Percentiles rank a stretch among this genome's conserved stretches.
phyloP scores from a whole-genome alignment of 2,888 invertebrate species.

The Scrobipalpa atriplicella region DNA sequence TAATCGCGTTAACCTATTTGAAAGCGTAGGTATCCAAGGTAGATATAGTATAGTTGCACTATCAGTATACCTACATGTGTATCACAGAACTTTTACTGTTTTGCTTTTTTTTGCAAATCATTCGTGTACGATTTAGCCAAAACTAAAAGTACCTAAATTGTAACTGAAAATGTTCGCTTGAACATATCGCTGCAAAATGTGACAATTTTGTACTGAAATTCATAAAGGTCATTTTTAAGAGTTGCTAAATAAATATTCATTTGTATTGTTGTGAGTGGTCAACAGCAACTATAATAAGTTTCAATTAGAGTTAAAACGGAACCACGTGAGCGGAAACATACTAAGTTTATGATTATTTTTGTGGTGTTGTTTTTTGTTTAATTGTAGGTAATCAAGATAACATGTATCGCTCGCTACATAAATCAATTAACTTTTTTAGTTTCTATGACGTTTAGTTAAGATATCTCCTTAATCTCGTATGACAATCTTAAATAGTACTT shows the following conservation, averaged over 20 bases:
- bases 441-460: too few species aligned
- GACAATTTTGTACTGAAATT: background rate
- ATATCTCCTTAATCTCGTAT: too few species aligned
- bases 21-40: too few species aligned
- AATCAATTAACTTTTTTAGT: too few species aligned
- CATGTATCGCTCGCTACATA: too few species aligned
- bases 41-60: background rate
- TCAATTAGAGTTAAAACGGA: background rate
- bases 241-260: background rate
- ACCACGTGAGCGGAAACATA: background rate
- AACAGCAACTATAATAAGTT: background rate
- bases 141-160: too few species aligned
- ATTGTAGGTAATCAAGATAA: background rate
- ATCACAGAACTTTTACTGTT: background rate
- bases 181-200: background rate
- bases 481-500: too few species aligned
- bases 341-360: background rate
- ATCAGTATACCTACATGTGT: background rate
- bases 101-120: too few species aligned
- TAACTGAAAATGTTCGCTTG: background rate
- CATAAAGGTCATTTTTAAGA: background rate
- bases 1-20: conserved; percentile 1
- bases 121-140: too few species aligned
- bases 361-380: background rate
- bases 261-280: background rate